phyloP scores from a whole-genome alignment of 2,797 vertebrate species.

The Lutjanus campechanus region DNA sequence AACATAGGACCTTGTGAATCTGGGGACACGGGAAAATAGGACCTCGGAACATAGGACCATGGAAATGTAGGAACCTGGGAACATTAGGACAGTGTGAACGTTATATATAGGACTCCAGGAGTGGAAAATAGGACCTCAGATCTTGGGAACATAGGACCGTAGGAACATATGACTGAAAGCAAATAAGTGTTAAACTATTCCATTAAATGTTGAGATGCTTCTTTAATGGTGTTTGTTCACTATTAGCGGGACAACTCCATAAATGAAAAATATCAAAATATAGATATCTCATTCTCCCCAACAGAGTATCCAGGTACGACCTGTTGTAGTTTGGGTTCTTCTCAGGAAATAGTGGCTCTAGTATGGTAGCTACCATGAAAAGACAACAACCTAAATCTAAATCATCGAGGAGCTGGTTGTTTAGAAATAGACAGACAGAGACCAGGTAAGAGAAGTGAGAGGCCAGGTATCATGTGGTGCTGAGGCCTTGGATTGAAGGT shows the following conservation, averaged over 20 bases:
- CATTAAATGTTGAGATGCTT: neutral
- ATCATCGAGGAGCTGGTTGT: conserved; percentile 22
- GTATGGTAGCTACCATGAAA: conserved; percentile 1
- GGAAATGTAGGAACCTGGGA: too few species aligned
- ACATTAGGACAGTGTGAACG: too few species aligned
- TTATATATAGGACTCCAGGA: too few species aligned
- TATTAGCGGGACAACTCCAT: neutral
- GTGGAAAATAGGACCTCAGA: too few species aligned
- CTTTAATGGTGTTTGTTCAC: neutral
- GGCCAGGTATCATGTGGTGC: conserved; percentile 37
- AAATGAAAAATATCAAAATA: neutral
- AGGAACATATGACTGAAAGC: too few species aligned
- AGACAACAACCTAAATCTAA: conserved; percentile 20
- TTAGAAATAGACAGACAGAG: conserved; percentile 24
- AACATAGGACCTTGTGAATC: too few species aligned
- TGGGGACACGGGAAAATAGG: too few species aligned
- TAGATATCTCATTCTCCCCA: too few species aligned
- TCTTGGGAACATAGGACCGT: too few species aligned
- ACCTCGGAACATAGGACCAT: too few species aligned
- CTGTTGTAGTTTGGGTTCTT: neutral
- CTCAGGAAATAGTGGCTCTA: neutral
- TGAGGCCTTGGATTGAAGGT: conserved; percentile 30
- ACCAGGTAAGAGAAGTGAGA: conserved; percentile 26
- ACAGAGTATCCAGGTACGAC: neutral
- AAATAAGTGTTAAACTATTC: too few species aligned